Percentiles rank a stretch among this genome's conserved stretches.
Conservation (phyloP, 1,140 invertebrate genomes). For the Neodiprion lecontei region DNA sequence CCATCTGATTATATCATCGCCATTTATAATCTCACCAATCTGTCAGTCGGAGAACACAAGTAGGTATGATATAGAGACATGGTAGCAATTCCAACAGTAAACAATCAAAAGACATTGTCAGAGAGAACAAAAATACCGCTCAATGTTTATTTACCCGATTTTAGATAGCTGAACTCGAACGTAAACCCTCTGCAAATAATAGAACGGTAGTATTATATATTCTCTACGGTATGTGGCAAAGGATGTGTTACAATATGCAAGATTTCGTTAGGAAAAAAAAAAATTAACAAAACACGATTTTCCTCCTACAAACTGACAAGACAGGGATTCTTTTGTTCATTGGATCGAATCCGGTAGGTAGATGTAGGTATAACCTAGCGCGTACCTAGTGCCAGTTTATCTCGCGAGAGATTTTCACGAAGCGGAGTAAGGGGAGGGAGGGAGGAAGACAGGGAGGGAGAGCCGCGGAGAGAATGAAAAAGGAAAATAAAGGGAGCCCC, state of each 20-base stretch:
- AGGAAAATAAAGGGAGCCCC: conserved; percentile 8
- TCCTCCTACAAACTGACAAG: not conserved
- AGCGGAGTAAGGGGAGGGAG: conserved; percentile 45
- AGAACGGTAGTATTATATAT: not conserved
- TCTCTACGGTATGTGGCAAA: not conserved
- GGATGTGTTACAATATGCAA: not conserved
- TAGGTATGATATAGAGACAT: too few species aligned
- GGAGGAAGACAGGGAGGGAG: conserved; percentile 22
- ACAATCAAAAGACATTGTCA: not conserved
- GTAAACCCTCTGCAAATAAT: not conserved
- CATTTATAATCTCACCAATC: too few species aligned
- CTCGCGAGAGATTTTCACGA: conserved; percentile 35
- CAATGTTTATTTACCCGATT: not conserved
- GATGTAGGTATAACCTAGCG: not conserved
- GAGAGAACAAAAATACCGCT: not conserved
- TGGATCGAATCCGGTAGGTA: not conserved
- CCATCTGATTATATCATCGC: too few species aligned
- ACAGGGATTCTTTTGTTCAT: not conserved
- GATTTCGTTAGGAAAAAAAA: not conserved
- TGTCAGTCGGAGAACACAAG: too few species aligned
- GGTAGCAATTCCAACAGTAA: too few species aligned
- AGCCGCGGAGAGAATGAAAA: not conserved
- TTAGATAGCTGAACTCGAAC: not conserved
- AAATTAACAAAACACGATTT: not conserved
- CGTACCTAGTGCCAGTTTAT: not conserved